phyloP scores from a whole-genome alignment of 2,888 invertebrate genomes.

The Spicauda simplicius region DNA sequence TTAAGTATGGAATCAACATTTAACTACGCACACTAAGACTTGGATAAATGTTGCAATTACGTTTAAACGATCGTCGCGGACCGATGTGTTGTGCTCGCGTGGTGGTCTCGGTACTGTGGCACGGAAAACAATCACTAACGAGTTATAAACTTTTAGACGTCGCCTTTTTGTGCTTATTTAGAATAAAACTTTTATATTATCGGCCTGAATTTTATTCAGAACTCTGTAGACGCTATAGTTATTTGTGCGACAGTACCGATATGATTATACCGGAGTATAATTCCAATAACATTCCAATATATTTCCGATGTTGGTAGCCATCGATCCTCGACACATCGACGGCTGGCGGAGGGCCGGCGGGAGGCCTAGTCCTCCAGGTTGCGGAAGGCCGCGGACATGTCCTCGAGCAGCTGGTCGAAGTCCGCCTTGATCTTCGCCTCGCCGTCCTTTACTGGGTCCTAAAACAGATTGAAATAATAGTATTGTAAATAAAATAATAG shows the following conservation, averaged over 20 bases:
- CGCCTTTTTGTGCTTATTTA: too few relatives aligned
- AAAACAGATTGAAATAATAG: slow-evolving; percentile 18
- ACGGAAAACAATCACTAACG: too few relatives aligned
- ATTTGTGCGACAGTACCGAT: not conserved
- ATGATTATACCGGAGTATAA: not conserved
- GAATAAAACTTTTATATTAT: too few relatives aligned
- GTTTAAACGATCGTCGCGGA: slow-evolving; percentile 15
- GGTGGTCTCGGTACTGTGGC: too few relatives aligned
- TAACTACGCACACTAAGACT: slow-evolving; percentile 38
- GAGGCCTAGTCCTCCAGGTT: slow-evolving; percentile 96
- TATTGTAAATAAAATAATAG: too few relatives aligned
- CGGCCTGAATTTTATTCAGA: too few relatives aligned
- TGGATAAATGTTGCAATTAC: slow-evolving; percentile 25
- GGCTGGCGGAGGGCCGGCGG: not conserved
- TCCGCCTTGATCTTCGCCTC: slow-evolving; percentile 98
- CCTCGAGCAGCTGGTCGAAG: slow-evolving; percentile 98
- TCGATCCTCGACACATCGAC: not conserved
- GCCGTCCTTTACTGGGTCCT: slow-evolving; percentile 99
- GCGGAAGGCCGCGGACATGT: slow-evolving; percentile 98
- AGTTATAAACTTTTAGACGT: too few relatives aligned
- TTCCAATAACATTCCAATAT: not conserved
- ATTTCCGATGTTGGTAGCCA: not conserved
- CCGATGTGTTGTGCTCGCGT: not conserved
- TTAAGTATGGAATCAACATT: slow-evolving; percentile 29
- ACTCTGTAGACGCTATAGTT: not conserved